phyloP scores from a whole-genome alignment of 2,797 vertebrate species.

The Epinephelus awoara region DNA sequence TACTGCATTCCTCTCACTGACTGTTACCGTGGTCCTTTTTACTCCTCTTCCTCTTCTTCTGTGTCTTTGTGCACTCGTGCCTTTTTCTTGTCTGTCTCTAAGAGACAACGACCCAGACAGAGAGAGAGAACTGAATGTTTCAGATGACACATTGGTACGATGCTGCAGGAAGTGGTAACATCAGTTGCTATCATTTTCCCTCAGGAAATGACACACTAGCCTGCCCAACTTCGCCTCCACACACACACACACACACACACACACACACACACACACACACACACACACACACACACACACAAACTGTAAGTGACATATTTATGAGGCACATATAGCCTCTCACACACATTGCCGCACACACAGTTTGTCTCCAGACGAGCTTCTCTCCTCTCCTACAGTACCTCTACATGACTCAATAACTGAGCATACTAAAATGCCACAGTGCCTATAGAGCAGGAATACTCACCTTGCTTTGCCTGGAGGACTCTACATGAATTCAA shows the following conservation, averaged over 20 bases:
- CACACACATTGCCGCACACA: background rate
- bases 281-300: background rate
- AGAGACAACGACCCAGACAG: background rate
- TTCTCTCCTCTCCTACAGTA: background rate
- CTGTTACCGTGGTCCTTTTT: background rate
- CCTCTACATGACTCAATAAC: background rate
- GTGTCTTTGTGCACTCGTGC: too few relatives aligned
- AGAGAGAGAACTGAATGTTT: constrained; percentile 23
- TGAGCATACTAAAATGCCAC: background rate
- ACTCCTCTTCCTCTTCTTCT: background rate
- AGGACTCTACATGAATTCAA: too few relatives aligned
- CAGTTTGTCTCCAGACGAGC: background rate
- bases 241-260: constrained; percentile 23
- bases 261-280: constrained; percentile 2
- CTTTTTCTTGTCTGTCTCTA: background rate
- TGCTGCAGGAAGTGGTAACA: constrained; percentile 80
- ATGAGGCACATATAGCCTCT: constrained; percentile 10
- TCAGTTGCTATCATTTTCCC: constrained; percentile 69
- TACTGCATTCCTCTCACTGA: constrained; percentile 20
- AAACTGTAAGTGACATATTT: constrained; percentile 21
- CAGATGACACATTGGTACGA: constrained; percentile 60
- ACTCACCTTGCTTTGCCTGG: too few relatives aligned
- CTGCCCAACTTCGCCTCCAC: constrained; percentile 21
- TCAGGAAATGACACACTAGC: constrained; percentile 82
- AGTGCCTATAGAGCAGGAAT: too few relatives aligned